Base-by-base conservation (phyloP, 2,888 invertebrate species). In the Tenodera sinensis region DNA sequence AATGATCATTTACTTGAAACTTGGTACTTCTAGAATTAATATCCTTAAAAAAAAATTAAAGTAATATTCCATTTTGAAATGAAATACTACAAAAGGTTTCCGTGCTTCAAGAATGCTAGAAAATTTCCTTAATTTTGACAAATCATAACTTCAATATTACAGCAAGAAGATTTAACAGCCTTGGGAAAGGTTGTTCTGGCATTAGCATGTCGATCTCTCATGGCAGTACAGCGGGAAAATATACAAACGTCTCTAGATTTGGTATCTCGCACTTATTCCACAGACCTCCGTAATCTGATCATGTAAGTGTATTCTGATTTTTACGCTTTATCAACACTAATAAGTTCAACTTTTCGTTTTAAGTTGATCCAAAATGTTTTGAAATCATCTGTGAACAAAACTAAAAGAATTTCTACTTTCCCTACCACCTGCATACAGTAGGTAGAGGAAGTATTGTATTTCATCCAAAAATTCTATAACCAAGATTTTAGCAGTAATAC, bases 241-340 rank as follows among this genome's bases (percentile, higher is more conserved):
- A 95, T 99, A 91, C 96, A 97, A 92, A 96, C 97, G 15, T 98
- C 98, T 89, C 95, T 99, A 93, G 98, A 98, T 91, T 95, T 98
- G 91, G 97, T 99, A 91, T 95, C 97, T 90, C 95, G 98, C 92
- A 96, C 97, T 91, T 99, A 99, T 94, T 99, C 99, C 83, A 94
- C 96, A 28, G 99, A 99, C 94, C 96, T 99, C 92, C 96, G 98
- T 93, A 99, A 99, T 94, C 95, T 99, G 91, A 97, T 99, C 92
- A 94, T 98, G 98, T 98, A 95, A 93, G 95, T 94, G 91, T 90
- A 20, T 71, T 71, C 2, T 71, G 20, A 42, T 42, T 9, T 12
- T 12, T 42, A 12, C 12, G 1, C 12, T 42, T 9, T 42, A 42
- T 42, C 42, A 42, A 42, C 42, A 42, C 0, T 42, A 12, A 42